These are phyloP conservation scores for Euglossa dilemma DNA, from an alignment of 1,140 invertebrate species.

Conservation along the genomic window DNA sequence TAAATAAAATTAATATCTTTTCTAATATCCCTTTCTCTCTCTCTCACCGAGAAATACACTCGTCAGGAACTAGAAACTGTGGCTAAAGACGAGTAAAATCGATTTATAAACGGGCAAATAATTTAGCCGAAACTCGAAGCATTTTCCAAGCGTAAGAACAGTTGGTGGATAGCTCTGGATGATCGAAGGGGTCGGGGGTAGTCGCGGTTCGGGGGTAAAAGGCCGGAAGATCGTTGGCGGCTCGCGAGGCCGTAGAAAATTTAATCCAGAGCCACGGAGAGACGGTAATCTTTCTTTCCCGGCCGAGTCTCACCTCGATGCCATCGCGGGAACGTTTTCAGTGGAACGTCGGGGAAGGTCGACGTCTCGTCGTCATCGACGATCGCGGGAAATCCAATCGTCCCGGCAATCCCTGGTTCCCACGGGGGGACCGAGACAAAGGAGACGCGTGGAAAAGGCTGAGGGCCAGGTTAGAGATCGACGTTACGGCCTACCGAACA, in stretches of 20 bases:
- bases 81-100: not conserved
- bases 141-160: not conserved
- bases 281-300: constrained; percentile 47
- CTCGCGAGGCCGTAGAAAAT: constrained; percentile 40
- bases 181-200: not conserved
- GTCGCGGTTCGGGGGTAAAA: not conserved
- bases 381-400: constrained; percentile 60
- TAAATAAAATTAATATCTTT: no score
- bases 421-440: constrained; percentile 34
- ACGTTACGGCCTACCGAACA: constrained; percentile 66
- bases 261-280: constrained; percentile 26
- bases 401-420: constrained; percentile 44
- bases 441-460: constrained; percentile 18
- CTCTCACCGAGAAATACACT: no score
- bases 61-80: no score
- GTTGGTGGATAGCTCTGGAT: not conserved
- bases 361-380: constrained; percentile 53
- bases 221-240: constrained; percentile 21
- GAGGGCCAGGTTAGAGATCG: constrained; percentile 27
- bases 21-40: no score
- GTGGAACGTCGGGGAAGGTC: constrained; percentile 30
- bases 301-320: constrained; percentile 19
- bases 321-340: constrained; percentile 8
- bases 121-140: constrained; percentile 8
- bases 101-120: constrained; percentile 25